These are phyloP conservation scores for Muscina levida DNA, from an alignment of 2,888 invertebrate species.

Conservation along the genomic window DNA sequence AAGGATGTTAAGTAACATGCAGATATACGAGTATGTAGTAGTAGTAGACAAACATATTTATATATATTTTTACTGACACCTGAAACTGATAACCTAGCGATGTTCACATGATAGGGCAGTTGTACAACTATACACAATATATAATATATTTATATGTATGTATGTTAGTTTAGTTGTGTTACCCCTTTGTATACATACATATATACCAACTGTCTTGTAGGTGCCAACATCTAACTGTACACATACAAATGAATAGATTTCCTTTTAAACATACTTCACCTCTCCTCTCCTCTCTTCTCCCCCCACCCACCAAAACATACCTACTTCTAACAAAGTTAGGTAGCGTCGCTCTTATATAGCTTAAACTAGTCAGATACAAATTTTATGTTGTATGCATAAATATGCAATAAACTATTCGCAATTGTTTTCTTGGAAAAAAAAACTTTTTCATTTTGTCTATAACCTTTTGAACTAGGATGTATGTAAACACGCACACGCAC, in stretches of 20 bases:
- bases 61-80: slow-evolving; percentile 57
- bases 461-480: slow-evolving; percentile 13
- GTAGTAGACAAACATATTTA: background rate
- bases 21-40: background rate
- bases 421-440: slow-evolving; percentile 52
- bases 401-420: slow-evolving; percentile 64
- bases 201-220: background rate
- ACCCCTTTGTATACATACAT: background rate
- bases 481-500: background rate
- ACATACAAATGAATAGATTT: no score
- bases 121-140: slow-evolving; percentile 10
- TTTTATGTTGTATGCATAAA: slow-evolving; percentile 57
- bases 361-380: slow-evolving; percentile 58
- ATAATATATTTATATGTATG: slow-evolving; percentile 6
- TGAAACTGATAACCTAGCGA: slow-evolving; percentile 63
- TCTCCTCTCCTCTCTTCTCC: no score
- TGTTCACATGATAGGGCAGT: slow-evolving; percentile 54
- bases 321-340: no score
- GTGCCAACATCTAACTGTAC: no score
- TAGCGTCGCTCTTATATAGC: no score
- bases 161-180: background rate
- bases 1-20: background rate
- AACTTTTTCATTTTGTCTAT: slow-evolving; percentile 38
- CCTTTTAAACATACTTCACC: no score
- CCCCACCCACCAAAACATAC: no score